Percentiles rank a stretch among this genome's conserved stretches.
Conservation (phyloP, 2,113 vertebrate genomes). For the Capreolus pygargus region DNA sequence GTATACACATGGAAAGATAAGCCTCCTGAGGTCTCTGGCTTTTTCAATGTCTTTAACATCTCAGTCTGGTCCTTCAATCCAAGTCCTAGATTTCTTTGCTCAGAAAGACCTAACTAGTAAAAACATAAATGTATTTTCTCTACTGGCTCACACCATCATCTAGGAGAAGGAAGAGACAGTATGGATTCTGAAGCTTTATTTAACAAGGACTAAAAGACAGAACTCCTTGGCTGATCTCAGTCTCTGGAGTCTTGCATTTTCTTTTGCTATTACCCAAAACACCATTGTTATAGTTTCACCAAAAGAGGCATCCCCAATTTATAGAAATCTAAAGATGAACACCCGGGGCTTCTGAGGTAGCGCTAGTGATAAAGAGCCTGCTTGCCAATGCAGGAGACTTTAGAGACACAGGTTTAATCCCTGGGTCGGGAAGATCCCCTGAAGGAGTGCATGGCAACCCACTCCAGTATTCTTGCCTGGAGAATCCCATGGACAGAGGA, state of each 20-base stretch:
- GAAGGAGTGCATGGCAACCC: background rate
- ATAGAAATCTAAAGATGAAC: background rate
- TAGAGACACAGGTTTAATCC: background rate
- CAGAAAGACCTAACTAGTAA: background rate
- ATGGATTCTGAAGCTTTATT: background rate
- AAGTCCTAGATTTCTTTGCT: background rate
- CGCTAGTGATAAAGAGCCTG: background rate
- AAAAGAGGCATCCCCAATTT: background rate
- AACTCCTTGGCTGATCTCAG: background rate
- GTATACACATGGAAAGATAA: background rate
- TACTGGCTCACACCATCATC: background rate
- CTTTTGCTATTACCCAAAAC: background rate
- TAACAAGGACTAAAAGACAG: background rate
- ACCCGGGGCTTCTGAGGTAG: background rate
- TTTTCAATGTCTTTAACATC: background rate
- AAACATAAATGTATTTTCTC: background rate
- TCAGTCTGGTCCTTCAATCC: background rate
- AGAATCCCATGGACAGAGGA: background rate
- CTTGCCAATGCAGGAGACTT: background rate
- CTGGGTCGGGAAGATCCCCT: fast-evolving
- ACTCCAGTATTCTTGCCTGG: background rate
- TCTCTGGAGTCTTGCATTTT: background rate
- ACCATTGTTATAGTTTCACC: background rate
- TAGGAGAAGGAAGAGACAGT: background rate
- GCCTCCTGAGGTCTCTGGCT: background rate